Percentiles rank a stretch among this genome's conserved stretches.
phyloP scores from a whole-genome alignment of 2,888 invertebrate genomes.

The Limnephilus rhombicus region DNA sequence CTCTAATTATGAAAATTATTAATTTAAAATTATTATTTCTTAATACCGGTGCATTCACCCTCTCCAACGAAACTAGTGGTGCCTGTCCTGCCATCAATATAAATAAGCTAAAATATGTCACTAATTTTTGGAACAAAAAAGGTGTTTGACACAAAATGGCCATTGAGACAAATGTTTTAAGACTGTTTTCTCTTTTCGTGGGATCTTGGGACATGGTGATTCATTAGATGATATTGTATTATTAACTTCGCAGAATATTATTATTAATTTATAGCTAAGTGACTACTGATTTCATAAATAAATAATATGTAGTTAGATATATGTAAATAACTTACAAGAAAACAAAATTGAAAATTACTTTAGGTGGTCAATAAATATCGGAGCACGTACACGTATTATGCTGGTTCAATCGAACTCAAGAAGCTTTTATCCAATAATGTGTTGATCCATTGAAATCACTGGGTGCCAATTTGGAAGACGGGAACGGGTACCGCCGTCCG shows the following conservation, averaged over 20 bases:
- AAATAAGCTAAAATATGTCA: constrained; percentile 65
- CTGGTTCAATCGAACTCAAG: too few relatives aligned
- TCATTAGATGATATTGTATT: not conserved
- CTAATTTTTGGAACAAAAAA: constrained; percentile 65
- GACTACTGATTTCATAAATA: too few relatives aligned
- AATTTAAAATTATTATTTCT: not conserved
- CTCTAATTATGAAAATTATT: too few relatives aligned
- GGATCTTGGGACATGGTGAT: not conserved
- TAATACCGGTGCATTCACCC: constrained; percentile 5
- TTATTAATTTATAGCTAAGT: not conserved
- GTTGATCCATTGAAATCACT: too few relatives aligned
- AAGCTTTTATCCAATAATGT: too few relatives aligned
- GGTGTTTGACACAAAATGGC: constrained; percentile 64
- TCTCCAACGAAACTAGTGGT: constrained; percentile 54
- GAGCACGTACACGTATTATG: too few relatives aligned
- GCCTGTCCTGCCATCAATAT: constrained; percentile 63
- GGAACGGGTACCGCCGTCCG: too few relatives aligned
- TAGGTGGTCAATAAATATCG: too few relatives aligned
- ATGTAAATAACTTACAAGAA: too few relatives aligned
- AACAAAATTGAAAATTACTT: too few relatives aligned
- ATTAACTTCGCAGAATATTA: not conserved
- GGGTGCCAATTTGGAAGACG: too few relatives aligned
- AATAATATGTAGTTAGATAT: too few relatives aligned
- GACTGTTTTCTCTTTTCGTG: constrained; percentile 5
- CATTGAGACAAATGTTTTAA: constrained; percentile 56